Percentiles rank a stretch among this genome's conserved stretches.
phyloP scores from a whole-genome alignment of 2,888 invertebrate species.

The Cylloceria caligata region DNA sequence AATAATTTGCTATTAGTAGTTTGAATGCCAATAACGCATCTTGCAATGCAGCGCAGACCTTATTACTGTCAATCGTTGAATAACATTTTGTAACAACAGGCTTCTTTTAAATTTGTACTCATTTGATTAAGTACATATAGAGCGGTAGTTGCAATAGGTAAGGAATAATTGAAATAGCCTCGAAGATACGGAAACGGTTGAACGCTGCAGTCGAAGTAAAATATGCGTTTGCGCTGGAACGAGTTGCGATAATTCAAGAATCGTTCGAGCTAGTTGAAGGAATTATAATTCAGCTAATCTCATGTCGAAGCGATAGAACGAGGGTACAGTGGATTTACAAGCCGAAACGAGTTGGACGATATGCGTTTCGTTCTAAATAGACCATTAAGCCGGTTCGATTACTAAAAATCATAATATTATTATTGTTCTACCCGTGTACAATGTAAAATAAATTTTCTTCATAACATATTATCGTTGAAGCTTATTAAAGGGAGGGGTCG shows the following conservation, averaged over 20 bases:
- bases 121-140: not conserved
- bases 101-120: not conserved
- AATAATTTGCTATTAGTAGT: not conserved
- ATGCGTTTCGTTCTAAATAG: not conserved
- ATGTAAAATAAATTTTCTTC: too few species aligned
- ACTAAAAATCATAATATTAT: too few species aligned
- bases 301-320: slow-evolving; percentile 44
- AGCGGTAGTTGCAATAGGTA: not conserved
- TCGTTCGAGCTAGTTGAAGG: not conserved
- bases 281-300: slow-evolving; percentile 29
- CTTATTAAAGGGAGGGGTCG: too few species aligned
- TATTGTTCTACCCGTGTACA: too few species aligned
- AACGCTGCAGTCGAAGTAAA: not conserved
- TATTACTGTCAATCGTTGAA: not conserved
- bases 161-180: not conserved
- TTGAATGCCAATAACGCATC: not conserved
- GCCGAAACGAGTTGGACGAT: slow-evolving; percentile 21
- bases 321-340: slow-evolving; percentile 36
- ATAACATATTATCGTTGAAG: too few species aligned
- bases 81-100: not conserved
- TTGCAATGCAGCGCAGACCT: not conserved
- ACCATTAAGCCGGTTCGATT: too few species aligned
- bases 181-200: not conserved
- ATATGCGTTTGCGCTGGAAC: not conserved
- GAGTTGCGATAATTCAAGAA: slow-evolving; percentile 7